Percentiles rank a stretch among this genome's conserved stretches.
phyloP scores from a whole-genome alignment of 2,797 vertebrate genomes.

The Phyllotis vaccarum region DNA sequence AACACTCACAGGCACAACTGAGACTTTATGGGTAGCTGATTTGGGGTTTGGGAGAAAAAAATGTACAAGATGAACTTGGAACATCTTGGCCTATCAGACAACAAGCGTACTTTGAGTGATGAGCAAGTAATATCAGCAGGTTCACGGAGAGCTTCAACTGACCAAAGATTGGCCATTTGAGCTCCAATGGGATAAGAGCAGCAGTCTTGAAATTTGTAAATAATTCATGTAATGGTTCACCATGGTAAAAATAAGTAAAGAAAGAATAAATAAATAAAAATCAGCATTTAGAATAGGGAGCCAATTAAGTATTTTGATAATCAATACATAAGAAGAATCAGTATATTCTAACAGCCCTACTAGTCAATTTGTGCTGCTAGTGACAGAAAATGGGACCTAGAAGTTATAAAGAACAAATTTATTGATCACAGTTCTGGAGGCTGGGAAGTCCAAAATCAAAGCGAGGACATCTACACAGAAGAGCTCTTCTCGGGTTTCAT shows the following conservation, averaged over 20 bases:
- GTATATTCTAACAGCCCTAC: not conserved
- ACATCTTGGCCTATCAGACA: not conserved
- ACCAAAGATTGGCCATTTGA: not conserved
- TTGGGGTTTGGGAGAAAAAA: not conserved
- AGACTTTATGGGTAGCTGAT: not conserved
- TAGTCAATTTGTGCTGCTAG: not conserved
- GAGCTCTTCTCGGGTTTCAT: not conserved
- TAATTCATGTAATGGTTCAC: not conserved
- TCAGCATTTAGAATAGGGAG: not conserved
- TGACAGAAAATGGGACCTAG: not conserved
- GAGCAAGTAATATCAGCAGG: not conserved
- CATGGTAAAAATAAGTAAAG: too few relatives aligned
- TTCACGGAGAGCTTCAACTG: not conserved
- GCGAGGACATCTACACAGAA: not conserved
- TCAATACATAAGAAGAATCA: not conserved
- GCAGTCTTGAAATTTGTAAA: not conserved
- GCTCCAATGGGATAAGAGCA: not conserved
- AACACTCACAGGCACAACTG: not conserved
- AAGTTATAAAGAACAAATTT: not conserved
- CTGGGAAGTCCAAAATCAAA: not conserved
- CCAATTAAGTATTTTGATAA: conserved; percentile 6
- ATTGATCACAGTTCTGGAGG: not conserved
- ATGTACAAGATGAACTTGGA: not conserved
- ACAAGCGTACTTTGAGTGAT: not conserved
- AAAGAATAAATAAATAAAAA: too few relatives aligned